These are phyloP conservation scores for Metellina segmentata DNA, from an alignment of 2,888 invertebrate species.

Conservation along the genomic window DNA sequence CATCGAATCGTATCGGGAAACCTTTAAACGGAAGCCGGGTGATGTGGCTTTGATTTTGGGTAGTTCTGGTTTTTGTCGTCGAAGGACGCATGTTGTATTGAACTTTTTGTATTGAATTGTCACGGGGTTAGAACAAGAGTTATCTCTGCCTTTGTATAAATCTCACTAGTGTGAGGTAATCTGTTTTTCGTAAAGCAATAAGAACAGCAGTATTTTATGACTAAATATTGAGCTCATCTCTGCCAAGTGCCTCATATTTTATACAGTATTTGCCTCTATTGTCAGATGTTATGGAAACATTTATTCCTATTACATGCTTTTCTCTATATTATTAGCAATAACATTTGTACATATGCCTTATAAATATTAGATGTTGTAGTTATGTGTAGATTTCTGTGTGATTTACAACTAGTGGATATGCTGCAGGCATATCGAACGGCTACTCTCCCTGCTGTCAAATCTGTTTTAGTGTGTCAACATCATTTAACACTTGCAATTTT, in stretches of 20 bases:
- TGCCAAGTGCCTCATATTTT: slow-evolving; percentile 75
- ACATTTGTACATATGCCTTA: slow-evolving; percentile 75
- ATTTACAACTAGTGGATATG: slow-evolving; percentile 34
- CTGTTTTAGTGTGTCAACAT: no score
- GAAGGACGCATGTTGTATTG: background rate
- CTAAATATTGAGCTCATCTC: slow-evolving; percentile 74
- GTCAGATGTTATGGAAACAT: slow-evolving; percentile 59
- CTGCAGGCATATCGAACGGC: slow-evolving; percentile 39
- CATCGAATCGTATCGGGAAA: background rate
- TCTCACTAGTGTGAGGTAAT: slow-evolving; percentile 6
- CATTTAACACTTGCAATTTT: background rate
- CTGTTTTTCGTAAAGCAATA: slow-evolving; percentile 71
- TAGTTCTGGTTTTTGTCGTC: background rate
- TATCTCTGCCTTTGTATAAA: slow-evolving; percentile 28
- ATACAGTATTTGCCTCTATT: slow-evolving; percentile 75
- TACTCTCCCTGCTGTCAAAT: no score
- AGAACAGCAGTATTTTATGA: slow-evolving; percentile 73
- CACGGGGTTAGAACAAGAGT: background rate
- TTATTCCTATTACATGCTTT: slow-evolving; percentile 72
- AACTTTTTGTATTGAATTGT: background rate
- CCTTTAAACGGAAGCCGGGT: no score
- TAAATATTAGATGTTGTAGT: slow-evolving; percentile 65
- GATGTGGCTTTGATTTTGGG: background rate
- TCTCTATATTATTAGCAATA: slow-evolving; percentile 75
- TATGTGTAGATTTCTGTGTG: slow-evolving; percentile 65